A percentile compares a stretch with the other conserved stretches of the same genome.
These are phyloP conservation scores for Anneissia japonica DNA, from an alignment of 35 echinoderm and acorn worm species.

Conservation along the genomic window DNA sequence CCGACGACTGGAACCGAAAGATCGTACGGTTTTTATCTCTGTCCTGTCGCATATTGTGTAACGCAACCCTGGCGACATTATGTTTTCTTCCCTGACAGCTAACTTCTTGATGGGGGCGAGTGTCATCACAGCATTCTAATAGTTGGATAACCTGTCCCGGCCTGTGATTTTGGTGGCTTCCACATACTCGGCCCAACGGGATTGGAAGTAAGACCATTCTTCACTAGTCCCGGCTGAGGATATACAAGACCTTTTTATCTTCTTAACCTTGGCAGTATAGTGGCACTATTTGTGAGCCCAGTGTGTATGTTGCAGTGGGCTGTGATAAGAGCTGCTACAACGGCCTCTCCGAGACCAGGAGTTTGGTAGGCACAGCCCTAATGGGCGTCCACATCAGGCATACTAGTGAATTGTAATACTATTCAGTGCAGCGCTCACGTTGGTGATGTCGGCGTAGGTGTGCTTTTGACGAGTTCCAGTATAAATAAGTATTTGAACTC, in stretches of 20 bases:
- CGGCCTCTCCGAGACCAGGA: no score
- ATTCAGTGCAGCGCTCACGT: no score
- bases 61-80: neutral
- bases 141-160: neutral
- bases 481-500: no score
- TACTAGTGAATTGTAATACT: no score
- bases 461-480: no score
- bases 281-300: neutral
- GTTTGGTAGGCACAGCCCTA: neutral
- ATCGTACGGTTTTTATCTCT: no score
- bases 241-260: neutral
- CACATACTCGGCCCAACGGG: neutral
- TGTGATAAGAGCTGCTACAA: neutral
- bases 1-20: no score
- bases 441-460: no score
- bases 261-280: neutral
- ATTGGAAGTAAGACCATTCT: neutral
- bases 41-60: conserved; percentile 46
- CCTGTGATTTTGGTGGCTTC: neutral
- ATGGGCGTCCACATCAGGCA: no score
- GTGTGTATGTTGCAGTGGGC: neutral
- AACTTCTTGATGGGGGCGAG: conserved; percentile 6
- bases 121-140: conserved; percentile 23
- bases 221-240: neutral
- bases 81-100: conserved; percentile 11